Percentiles rank a stretch among this genome's conserved stretches.
phyloP scores from a whole-genome alignment of 2,888 invertebrate species.

The Eupeodes latifasciatus region DNA sequence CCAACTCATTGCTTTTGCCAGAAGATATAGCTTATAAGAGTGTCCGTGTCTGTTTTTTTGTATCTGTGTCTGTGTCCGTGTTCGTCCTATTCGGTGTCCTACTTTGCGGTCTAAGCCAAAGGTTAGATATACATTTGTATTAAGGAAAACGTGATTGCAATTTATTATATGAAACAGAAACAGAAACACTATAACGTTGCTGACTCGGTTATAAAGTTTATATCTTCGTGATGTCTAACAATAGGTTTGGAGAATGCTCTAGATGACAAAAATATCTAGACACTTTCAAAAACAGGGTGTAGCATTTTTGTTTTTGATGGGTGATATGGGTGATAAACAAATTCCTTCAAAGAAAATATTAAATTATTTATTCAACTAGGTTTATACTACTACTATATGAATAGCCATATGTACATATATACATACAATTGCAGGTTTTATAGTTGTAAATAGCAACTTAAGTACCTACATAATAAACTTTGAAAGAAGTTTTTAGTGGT shows the following conservation, averaged over 20 bases:
- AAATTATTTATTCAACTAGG: not conserved
- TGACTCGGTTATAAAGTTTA: constrained; percentile 52
- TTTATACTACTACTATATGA: too few species aligned
- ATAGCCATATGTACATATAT: too few species aligned
- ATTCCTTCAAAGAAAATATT: not conserved
- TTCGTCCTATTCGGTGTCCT: constrained; percentile 36
- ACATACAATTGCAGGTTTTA: too few species aligned
- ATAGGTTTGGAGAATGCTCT: constrained; percentile 55
- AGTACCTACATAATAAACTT: too few species aligned
- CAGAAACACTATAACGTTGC: constrained; percentile 18
- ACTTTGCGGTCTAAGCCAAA: constrained; percentile 65
- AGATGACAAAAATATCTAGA: not conserved
- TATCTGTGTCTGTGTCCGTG: too few species aligned
- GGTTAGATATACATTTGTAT: constrained; percentile 66
- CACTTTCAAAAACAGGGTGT: not conserved
- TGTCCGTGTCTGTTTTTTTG: not conserved
- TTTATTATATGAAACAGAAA: constrained; percentile 66
- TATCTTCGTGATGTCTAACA: constrained; percentile 66
- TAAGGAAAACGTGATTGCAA: constrained; percentile 74
- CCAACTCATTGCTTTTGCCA: constrained; percentile 51
- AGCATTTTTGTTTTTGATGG: not conserved
- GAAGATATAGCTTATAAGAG: constrained; percentile 16
- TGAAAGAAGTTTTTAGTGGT: too few species aligned
- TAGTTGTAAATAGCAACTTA: too few species aligned
- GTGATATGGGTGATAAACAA: constrained; percentile 1